Conservation (phyloP, 2,888 invertebrate species). For the Belgica antarctica region DNA sequence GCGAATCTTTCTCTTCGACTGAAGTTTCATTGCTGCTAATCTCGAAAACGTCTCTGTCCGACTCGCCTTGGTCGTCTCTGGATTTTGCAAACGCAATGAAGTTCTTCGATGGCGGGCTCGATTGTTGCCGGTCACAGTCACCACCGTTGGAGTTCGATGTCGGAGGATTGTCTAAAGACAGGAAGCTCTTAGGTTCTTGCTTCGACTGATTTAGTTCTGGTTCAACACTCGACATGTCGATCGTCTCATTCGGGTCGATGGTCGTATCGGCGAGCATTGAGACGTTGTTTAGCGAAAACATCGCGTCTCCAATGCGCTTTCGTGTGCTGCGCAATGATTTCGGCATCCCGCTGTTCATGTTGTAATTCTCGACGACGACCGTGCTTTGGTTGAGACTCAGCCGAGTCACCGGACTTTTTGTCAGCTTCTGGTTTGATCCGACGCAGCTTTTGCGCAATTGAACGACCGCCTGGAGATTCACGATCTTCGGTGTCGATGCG, state of each 20-base stretch:
- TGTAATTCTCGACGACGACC: constrained; percentile 19
- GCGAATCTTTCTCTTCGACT: not conserved
- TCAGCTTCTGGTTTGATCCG: not conserved
- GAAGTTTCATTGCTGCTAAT: not conserved
- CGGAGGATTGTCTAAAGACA: constrained; percentile 22
- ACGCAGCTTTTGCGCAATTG: not conserved
- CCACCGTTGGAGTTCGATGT: too few species aligned
- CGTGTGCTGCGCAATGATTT: constrained; percentile 37
- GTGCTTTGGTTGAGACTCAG: constrained; percentile 19
- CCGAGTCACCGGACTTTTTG: constrained; percentile 26
- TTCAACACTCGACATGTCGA: not conserved
- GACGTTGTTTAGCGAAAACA: not conserved
- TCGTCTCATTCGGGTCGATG: not conserved
- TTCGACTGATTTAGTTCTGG: not conserved
- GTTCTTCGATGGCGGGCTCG: not conserved
- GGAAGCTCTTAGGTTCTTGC: not conserved
- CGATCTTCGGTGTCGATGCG: constrained; percentile 4
- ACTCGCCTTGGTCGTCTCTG: not conserved
- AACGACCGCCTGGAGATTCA: not conserved
- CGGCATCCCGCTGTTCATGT: not conserved
- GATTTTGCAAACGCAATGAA: not conserved
- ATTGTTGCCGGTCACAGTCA: too few species aligned
- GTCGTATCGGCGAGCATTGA: constrained; percentile 2
- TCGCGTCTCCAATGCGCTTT: constrained; percentile 28
- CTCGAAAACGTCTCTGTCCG: not conserved